A percentile compares a stretch with the other conserved stretches of the same genome.
These are phyloP conservation scores for Poecile atricapillus DNA, from an alignment of 2,113 vertebrate genomes.

Conservation along the genomic window DNA sequence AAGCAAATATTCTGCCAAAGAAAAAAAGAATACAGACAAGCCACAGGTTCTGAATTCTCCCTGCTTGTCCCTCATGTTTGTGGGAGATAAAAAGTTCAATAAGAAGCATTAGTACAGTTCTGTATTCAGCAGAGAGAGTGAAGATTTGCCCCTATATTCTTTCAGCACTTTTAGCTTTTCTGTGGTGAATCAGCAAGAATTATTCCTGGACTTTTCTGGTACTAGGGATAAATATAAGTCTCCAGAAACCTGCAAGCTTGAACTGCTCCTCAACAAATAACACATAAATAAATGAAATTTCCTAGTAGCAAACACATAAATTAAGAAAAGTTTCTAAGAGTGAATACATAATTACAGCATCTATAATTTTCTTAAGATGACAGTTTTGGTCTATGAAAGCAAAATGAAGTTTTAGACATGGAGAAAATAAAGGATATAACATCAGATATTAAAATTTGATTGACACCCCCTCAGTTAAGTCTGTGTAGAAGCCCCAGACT, in stretches of 20 bases:
- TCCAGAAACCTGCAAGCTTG: background rate
- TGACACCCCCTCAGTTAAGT: background rate
- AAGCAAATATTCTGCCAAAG: background rate
- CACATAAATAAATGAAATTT: background rate
- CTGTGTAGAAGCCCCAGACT: background rate
- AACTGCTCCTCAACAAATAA: background rate
- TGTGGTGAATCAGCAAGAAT: background rate
- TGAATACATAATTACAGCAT: background rate
- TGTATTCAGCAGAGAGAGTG: background rate
- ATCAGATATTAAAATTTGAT: background rate
- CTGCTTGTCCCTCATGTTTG: fast-evolving
- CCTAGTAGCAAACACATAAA: background rate
- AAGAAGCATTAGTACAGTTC: background rate
- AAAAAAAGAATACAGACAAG: background rate
- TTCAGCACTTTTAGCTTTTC: background rate
- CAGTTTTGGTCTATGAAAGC: background rate
- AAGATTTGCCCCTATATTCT: background rate
- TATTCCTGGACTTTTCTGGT: background rate
- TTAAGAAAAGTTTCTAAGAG: background rate
- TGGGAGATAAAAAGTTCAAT: background rate
- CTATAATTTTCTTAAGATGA: background rate
- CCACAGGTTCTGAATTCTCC: background rate
- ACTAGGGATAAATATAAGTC: background rate
- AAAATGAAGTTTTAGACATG: background rate
- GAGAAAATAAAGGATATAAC: background rate